phyloP scores from a whole-genome alignment of 2,113 vertebrate species.

The Caracal caracal region DNA sequence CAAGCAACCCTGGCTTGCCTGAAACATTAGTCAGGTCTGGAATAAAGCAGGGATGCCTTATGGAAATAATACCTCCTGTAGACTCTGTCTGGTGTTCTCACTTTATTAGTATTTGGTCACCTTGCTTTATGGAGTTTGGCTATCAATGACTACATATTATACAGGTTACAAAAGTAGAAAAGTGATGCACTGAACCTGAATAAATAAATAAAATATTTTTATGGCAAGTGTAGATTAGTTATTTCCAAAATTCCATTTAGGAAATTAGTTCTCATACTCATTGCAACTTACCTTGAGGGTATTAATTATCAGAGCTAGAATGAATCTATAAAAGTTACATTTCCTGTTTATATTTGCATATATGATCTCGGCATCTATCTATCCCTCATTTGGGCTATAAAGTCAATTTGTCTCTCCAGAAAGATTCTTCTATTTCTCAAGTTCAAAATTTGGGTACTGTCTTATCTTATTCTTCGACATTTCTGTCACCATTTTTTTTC shows the following conservation, averaged over 20 bases:
- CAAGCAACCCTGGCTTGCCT: background rate
- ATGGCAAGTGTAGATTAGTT: background rate
- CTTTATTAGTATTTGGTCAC: background rate
- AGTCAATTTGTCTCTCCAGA: background rate
- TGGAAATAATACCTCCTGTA: background rate
- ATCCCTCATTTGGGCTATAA: background rate
- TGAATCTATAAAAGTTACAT: background rate
- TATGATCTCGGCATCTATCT: background rate
- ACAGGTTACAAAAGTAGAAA: background rate
- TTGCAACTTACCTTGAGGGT: background rate
- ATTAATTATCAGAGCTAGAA: slow-evolving; percentile 10
- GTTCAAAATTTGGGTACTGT: background rate
- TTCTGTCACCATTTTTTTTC: background rate
- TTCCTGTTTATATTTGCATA: background rate
- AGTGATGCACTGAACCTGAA: background rate
- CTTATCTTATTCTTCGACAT: background rate
- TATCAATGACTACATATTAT: background rate
- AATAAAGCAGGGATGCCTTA: background rate
- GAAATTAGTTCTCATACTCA: background rate
- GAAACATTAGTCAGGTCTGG: background rate
- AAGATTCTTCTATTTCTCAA: background rate
- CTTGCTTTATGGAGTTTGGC: background rate
- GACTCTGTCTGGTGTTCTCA: background rate
- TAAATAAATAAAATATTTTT: slow-evolving; percentile 2
- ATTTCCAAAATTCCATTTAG: background rate